Evolutionary conservation across 2,797 vertebrate species (phyloP), one percentile per base, ranked within the genome.

Genomic region (Amazonetta brasiliensis): DNA sequence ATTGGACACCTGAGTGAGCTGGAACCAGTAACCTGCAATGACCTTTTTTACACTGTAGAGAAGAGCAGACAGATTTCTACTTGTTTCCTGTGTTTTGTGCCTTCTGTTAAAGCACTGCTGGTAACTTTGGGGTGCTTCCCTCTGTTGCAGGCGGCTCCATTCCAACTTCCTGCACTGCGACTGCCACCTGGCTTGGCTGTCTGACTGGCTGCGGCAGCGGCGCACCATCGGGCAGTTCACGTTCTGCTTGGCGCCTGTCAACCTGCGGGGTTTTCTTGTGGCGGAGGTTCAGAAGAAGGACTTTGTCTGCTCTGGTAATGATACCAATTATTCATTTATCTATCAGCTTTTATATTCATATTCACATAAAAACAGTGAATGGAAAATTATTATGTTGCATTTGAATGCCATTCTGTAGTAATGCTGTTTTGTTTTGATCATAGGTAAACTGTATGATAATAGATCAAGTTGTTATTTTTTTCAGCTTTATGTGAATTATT

Each of bases 161-260:
- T 99, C 99, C 97, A 99, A 99, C 98, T 99, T 98, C 95, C 98
- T 99, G 94, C 98, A 99, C 98, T 99, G 99, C 28, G 99, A 99
- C 98, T 99, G 99, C 94, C 99, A 99, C 98, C 98, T 99, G 97
- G 98, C 99, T 81, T 99, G 99, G 99, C 99, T 99, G 74, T 99
- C 99, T 1, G 99, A 99, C 82, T 99, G 99, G 99, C 98, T 99
- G 96, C 98, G 99, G 41, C 99, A 99, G 95, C 96, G 99, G 52
- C 98, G 98, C 67, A 98, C 98, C 3, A 94, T 99, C 82, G 99
- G 99, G 77, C 99, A 99, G 95, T 99, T 99, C 97, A 99, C 99
- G 12, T 99, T 99, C 95, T 99, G 99, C 98, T 99, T 99, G 98
- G 98, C 98, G 43, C 99, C 99, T 6, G 98, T 99, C 94, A 98